phyloP scores from a whole-genome alignment of 2,113 vertebrate species.

The Nothoprocta perdicaria region DNA sequence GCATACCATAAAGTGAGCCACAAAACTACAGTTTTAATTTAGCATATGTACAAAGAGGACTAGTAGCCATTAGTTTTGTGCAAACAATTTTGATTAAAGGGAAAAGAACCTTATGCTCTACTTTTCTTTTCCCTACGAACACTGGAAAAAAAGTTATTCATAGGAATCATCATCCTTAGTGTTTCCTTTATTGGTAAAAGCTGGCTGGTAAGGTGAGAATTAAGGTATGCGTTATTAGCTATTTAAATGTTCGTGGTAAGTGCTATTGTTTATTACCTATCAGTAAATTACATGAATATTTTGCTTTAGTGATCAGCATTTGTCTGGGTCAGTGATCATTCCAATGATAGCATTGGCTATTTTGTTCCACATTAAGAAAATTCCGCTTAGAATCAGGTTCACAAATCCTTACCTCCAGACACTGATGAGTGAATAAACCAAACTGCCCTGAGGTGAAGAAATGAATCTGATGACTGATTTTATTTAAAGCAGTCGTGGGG shows the following conservation, averaged over 20 bases:
- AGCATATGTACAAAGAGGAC: constrained; percentile 47
- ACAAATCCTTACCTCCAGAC: constrained; percentile 70
- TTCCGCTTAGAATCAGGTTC: constrained; percentile 68
- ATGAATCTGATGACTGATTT: constrained; percentile 64
- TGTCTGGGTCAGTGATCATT: constrained; percentile 56
- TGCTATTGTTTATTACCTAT: constrained; percentile 62
- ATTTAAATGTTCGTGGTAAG: constrained; percentile 65
- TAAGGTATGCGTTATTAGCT: constrained; percentile 70
- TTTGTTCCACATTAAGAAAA: constrained; percentile 51
- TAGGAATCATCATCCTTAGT: constrained; percentile 50
- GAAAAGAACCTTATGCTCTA: constrained; percentile 59
- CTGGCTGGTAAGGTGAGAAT: constrained; percentile 64
- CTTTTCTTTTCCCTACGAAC: constrained; percentile 64
- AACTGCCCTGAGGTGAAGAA: constrained; percentile 60
- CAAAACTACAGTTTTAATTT: constrained; percentile 56
- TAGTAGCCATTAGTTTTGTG: constrained; percentile 64
- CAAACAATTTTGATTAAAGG: constrained; percentile 65
- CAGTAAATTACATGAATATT: constrained; percentile 67
- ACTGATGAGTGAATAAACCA: constrained; percentile 30
- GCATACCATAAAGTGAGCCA: constrained; percentile 63
- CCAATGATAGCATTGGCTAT: constrained; percentile 1
- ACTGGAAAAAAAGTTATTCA: constrained; percentile 56
- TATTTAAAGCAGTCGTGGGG: constrained; percentile 58
- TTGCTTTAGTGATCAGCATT: constrained; percentile 66
- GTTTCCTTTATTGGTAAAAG: constrained; percentile 65